phyloP scores from a whole-genome alignment of 1,140 invertebrate species.

The Bombus picipes region DNA sequence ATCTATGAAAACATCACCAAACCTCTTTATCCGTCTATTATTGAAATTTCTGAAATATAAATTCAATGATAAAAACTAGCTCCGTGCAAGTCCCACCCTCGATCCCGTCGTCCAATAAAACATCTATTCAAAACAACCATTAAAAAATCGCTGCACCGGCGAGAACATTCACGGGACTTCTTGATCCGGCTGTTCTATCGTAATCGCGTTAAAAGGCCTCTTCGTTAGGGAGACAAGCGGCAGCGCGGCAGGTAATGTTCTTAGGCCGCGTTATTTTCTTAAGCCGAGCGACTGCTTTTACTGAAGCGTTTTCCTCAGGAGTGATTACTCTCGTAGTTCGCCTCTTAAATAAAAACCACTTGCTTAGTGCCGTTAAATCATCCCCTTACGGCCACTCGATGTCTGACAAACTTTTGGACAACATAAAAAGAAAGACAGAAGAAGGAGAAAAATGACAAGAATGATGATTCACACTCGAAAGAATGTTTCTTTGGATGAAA shows the following conservation, averaged over 20 bases:
- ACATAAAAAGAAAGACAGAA: background rate
- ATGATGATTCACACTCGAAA: no score
- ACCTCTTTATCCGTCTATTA: background rate
- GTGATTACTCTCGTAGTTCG: constrained; percentile 28
- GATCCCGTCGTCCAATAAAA: background rate
- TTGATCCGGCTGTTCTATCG: constrained; percentile 18
- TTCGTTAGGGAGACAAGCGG: constrained; percentile 44
- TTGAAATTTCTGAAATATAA: background rate
- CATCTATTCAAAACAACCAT: constrained; percentile 18
- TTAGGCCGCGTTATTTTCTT: constrained; percentile 46
- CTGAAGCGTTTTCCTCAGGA: constrained; percentile 35
- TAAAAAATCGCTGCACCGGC: constrained; percentile 24
- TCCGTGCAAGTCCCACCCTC: no score
- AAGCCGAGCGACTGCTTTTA: constrained; percentile 30
- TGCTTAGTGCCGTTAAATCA: constrained; percentile 21
- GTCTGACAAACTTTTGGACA: background rate
- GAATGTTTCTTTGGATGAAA: background rate
- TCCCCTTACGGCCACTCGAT: background rate
- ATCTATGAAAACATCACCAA: background rate
- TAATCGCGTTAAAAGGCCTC: constrained; percentile 49
- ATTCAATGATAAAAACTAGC: background rate
- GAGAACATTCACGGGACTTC: constrained; percentile 10
- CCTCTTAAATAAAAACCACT: constrained; percentile 44
- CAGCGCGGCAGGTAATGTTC: constrained; percentile 37
- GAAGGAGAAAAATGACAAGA: background rate